These are phyloP conservation scores for Gallinago jamesoni DNA, from an alignment of 2,113 vertebrate genomes.

Conservation along the genomic window DNA sequence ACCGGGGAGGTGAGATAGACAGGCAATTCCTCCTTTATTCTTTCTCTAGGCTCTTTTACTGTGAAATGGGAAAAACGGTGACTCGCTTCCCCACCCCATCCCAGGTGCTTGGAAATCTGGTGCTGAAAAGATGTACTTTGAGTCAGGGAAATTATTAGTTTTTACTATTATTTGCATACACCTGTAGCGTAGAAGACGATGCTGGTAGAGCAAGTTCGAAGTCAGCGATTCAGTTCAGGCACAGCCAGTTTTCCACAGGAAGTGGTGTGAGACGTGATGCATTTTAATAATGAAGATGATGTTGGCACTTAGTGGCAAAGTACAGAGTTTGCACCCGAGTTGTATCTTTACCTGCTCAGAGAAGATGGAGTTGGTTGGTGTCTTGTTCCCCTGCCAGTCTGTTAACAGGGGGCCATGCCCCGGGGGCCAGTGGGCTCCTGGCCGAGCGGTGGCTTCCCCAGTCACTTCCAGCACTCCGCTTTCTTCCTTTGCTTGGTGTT, in stretches of 20 bases:
- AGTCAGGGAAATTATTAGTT: neutral
- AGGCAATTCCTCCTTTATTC: neutral
- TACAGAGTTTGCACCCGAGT: neutral
- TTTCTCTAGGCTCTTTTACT: neutral
- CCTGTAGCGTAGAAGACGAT: neutral
- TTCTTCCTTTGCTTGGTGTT: neutral
- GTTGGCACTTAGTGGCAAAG: neutral
- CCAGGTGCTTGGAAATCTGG: neutral
- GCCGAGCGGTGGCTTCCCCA: neutral
- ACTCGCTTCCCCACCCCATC: neutral
- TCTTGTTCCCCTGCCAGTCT: accelerated
- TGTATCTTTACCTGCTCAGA: accelerated
- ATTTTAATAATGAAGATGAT: neutral
- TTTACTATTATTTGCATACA: neutral
- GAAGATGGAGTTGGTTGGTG: accelerated
- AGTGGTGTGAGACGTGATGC: neutral
- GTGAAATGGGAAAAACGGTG: neutral
- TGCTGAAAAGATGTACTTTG: neutral
- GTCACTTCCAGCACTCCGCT: accelerated
- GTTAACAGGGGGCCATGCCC: accelerated
- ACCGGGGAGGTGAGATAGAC: neutral
- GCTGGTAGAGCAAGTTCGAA: neutral
- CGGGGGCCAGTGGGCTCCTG: accelerated
- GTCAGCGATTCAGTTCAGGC: neutral
- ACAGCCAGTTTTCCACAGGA: neutral